Conservation (phyloP, 2,888 invertebrate genomes). For the Malthinus flaveolus region DNA sequence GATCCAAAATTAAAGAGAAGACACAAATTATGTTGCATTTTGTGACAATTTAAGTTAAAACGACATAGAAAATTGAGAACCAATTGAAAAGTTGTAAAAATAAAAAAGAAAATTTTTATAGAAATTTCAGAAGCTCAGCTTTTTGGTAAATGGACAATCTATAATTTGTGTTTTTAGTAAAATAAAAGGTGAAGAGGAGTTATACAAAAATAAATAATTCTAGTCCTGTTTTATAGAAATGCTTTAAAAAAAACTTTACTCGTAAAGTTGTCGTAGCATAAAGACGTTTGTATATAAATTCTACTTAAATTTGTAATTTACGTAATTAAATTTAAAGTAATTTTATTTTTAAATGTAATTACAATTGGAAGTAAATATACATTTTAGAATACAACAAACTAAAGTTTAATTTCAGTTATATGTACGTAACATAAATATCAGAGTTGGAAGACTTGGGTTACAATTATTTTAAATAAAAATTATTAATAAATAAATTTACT, state of each 20-base stretch:
- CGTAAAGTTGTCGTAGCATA: conserved; percentile 23
- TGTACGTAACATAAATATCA: background rate
- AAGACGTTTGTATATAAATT: conserved; percentile 18
- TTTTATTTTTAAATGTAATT: conserved; percentile 26
- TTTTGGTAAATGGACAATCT: conserved; percentile 26
- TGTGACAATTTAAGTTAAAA: conserved; percentile 48
- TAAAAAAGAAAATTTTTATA: no score
- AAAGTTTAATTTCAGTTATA: background rate
- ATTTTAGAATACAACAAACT: conserved; percentile 15
- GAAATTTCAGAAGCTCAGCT: conserved; percentile 17
- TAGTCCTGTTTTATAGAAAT: conserved; percentile 20
- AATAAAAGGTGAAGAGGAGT: background rate
- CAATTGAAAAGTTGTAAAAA: conserved; percentile 1
- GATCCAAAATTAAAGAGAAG: conserved; percentile 50
- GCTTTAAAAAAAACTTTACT: conserved; percentile 18
- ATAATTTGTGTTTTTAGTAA: conserved; percentile 19
- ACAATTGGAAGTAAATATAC: conserved; percentile 29
- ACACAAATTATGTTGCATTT: conserved; percentile 53
- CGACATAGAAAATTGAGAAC: conserved; percentile 9
- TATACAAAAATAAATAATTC: conserved; percentile 16
- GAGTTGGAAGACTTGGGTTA: background rate
- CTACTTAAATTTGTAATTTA: conserved; percentile 18
- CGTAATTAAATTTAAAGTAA: conserved; percentile 23
- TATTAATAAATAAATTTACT: no score
- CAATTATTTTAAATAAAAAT: no score